phyloP scores from a whole-genome alignment of 2,797 vertebrate genomes.

The Centropyge bicolor region DNA sequence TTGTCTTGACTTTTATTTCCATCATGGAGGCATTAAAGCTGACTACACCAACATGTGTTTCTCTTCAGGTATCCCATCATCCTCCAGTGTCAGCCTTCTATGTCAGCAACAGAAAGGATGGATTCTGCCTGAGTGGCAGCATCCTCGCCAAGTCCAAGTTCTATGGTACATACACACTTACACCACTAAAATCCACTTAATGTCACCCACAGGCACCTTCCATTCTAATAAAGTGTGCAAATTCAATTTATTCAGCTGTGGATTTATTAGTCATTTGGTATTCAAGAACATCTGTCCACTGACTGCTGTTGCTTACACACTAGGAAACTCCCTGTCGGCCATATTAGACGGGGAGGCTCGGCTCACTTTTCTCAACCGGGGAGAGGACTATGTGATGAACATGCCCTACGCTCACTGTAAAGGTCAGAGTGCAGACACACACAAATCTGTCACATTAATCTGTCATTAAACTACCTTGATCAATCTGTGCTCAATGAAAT shows the following conservation, averaged over 20 bases:
- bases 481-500: not conserved
- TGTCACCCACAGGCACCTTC: not conserved
- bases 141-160: conserved; percentile 99
- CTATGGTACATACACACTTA: conserved; percentile 87
- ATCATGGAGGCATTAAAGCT: too few relatives aligned
- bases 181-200: not conserved
- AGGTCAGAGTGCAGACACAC: conserved; percentile 83
- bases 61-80: conserved; percentile 95
- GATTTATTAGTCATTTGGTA: not conserved
- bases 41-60: not conserved
- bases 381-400: conserved; percentile 98
- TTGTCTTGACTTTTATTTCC: not conserved
- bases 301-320: not conserved
- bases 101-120: conserved; percentile 98
- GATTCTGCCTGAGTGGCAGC: conserved; percentile 98
- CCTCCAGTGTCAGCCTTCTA: conserved; percentile 98
- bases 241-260: not conserved
- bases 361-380: conserved; percentile 94
- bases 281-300: not conserved
- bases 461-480: not conserved
- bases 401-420: conserved; percentile 99
- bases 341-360: conserved; percentile 96
- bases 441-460: not conserved
- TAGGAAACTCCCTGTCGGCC: conserved; percentile 97
- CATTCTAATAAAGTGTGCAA: too few relatives aligned